Conservation (phyloP, 2,888 invertebrate genomes). For the Temnothorax rugatulus region DNA sequence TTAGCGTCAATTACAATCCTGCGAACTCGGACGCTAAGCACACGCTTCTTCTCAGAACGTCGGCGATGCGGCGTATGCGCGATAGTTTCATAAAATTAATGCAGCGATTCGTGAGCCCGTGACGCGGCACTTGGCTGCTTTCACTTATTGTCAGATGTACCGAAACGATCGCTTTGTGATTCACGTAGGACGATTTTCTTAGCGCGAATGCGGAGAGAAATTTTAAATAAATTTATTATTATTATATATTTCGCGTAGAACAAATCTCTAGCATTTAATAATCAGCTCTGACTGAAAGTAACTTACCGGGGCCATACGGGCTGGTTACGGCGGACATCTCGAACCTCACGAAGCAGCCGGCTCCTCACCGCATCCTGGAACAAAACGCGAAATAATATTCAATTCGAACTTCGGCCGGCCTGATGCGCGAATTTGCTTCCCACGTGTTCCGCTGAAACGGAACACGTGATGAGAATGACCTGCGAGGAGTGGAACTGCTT, state of each 20-base stretch:
- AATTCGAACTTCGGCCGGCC: not conserved
- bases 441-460: not conserved
- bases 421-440: not conserved
- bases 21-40: constrained; percentile 62
- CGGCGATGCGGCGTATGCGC: not conserved
- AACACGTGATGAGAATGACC: not conserved
- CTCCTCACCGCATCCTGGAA: constrained; percentile 84
- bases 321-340: constrained; percentile 86
- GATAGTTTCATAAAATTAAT: constrained; percentile 57
- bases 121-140: constrained; percentile 25
- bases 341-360: constrained; percentile 77
- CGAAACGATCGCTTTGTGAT: constrained; percentile 6
- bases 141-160: constrained; percentile 20
- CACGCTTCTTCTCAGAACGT: constrained; percentile 53
- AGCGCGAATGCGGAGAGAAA: constrained; percentile 21
- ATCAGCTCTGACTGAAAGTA: constrained; percentile 20
- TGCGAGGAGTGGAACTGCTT: not conserved
- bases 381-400: constrained; percentile 56
- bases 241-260: not conserved
- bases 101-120: constrained; percentile 15
- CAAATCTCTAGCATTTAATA: not conserved
- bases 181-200: constrained; percentile 31
- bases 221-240: not conserved
- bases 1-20: constrained; percentile 74
- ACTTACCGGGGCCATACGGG: constrained; percentile 86